Percentiles rank a stretch among this genome's conserved stretches.
Evolutionary conservation across 2,888 invertebrate species (phyloP).

Genomic region (Phoronis australis): DNA sequence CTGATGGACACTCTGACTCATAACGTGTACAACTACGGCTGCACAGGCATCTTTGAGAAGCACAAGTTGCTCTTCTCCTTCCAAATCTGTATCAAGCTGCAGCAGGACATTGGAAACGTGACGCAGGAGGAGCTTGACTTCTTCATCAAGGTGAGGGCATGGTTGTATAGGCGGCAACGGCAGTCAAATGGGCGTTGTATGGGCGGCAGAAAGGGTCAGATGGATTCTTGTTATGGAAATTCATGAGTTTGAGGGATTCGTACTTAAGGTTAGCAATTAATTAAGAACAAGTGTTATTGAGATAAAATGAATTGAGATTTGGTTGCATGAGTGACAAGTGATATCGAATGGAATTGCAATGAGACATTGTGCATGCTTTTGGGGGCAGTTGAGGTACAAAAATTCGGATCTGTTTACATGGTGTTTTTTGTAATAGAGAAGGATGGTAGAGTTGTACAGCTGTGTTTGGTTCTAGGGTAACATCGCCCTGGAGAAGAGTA

Average conservation of each 20-base stretch:
- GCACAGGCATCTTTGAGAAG: constrained; percentile 84
- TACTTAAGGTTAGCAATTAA: too few relatives aligned
- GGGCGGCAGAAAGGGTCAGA: too few relatives aligned
- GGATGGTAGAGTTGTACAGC: not conserved
- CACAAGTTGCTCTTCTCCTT: constrained; percentile 87
- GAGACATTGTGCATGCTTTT: not conserved
- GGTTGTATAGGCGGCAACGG: too few relatives aligned
- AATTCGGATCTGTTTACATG: too few relatives aligned
- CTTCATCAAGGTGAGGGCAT: constrained; percentile 86
- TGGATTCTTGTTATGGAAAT: too few relatives aligned
- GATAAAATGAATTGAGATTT: too few relatives aligned
- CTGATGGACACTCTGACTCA: constrained; percentile 80
- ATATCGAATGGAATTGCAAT: too few relatives aligned
- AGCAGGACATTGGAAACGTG: constrained; percentile 65
- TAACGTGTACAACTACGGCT: constrained; percentile 85
- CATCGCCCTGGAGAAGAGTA: constrained; percentile 70
- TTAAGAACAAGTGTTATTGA: too few relatives aligned
- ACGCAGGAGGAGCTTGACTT: constrained; percentile 74
- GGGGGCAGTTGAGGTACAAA: not conserved
- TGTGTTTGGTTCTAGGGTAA: constrained; percentile 52
- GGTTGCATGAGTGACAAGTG: too few relatives aligned
- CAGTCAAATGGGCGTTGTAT: too few relatives aligned
- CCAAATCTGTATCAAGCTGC: constrained; percentile 79
- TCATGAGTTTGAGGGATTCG: too few relatives aligned
- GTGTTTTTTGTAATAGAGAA: not conserved